These are phyloP conservation scores for Esox lucius DNA, from an alignment of 2,797 vertebrate species.

Conservation along the genomic window DNA sequence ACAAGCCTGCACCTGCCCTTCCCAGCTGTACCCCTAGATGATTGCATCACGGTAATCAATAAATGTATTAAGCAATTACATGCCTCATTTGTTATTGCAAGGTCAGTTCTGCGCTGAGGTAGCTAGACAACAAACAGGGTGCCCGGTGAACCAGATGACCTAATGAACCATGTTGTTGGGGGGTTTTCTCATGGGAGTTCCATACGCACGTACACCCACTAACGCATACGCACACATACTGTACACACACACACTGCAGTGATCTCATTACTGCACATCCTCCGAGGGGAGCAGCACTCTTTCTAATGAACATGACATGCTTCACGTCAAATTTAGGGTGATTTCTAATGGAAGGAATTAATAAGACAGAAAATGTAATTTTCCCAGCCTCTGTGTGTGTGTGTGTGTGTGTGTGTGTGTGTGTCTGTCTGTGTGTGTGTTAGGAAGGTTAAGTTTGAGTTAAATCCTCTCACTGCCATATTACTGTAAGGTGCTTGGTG, in stretches of 20 bases:
- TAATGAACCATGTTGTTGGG: conserved; percentile 48
- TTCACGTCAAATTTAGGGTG: conserved; percentile 25
- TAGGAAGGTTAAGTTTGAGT: neutral
- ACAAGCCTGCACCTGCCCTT: neutral
- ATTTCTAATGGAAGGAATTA: conserved; percentile 32
- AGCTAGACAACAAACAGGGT: conserved; percentile 4
- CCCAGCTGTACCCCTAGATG: neutral
- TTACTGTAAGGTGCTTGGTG: neutral
- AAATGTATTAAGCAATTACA: neutral
- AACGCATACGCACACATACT: neutral
- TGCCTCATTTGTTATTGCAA: neutral
- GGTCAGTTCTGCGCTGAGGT: conserved; percentile 25
- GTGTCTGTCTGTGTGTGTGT: neutral
- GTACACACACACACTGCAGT: neutral
- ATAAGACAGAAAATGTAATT: conserved; percentile 24
- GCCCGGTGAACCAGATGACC: conserved; percentile 15
- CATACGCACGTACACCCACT: neutral
- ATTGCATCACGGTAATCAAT: neutral
- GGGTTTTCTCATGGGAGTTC: conserved; percentile 31
- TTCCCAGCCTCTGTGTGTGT: neutral
- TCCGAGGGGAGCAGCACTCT: conserved; percentile 4
- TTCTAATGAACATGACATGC: conserved; percentile 39
- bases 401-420: neutral
- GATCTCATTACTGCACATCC: conserved; percentile 24
- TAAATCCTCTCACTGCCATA: neutral